Base-by-base conservation (phyloP, 2,888 invertebrate genomes). In the Lathronympha strigana region DNA sequence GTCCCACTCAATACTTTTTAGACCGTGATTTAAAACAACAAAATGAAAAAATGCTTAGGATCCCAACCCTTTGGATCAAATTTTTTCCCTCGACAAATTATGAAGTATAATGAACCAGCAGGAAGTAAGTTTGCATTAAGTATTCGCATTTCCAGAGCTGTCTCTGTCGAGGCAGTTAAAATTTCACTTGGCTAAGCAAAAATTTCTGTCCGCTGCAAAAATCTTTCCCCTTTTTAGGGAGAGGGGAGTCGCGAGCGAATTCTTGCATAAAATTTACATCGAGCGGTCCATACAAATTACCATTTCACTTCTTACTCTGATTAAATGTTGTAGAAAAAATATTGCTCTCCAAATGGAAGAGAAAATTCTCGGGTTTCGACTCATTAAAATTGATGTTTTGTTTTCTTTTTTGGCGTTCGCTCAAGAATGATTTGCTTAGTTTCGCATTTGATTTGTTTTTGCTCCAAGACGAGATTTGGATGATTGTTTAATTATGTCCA, bases 301-400 rank as follows among this genome's bases (percentile, higher is more conserved):
- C 90, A 90, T 91, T 90, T 88, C 89, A 86, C 88, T 88, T 89
- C 90, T 90, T 90, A 87, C 89, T 89, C 89, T 91, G 91, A 92
- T 92, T 92, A 91, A 91, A 92, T 90, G 91, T 90, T 90, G 87
- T 90, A 92, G 91, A 92, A 92, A 91, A 92, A 90, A 90, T 90
- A 90, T 90, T 90, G 90, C 87, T 84, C 82, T 85, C 87, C 80
- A 89, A 91, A 90, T 89, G 89, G 87, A 84, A 86, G 83, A 86
- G 90, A 89, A 90, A 88, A 88, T 89, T 86, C 85, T 86, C 83
- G 88, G 88, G 88, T 90, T 90, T 88, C 80, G 86, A 88, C 86
- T 90, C 89, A 89, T 90, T 89, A 90, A 89, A 89, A 90, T 88
- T 88, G 84, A 86, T 88, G 87, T 88, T 88, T 84, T 86, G 83